phyloP scores from a whole-genome alignment of 2,888 invertebrate species.

The Hydriomena furcata region DNA sequence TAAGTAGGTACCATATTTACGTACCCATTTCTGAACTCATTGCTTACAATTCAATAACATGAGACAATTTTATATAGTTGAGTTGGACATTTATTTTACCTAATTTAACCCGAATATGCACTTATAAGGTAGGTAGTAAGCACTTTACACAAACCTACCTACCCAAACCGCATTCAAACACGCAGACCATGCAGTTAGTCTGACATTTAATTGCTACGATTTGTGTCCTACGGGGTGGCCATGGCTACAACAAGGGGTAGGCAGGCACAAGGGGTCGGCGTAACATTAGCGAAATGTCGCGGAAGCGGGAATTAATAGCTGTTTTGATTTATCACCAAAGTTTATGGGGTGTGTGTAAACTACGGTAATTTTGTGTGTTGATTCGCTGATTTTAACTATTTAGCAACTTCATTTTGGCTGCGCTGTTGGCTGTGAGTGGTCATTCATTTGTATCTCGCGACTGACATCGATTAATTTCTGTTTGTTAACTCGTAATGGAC shows the following conservation, averaged over 20 bases:
- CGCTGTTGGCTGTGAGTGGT: not conserved
- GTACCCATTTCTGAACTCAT: too few species aligned
- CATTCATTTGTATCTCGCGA: not conserved
- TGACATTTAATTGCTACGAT: conserved; percentile 37
- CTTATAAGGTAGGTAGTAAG: too few species aligned
- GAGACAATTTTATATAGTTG: too few species aligned
- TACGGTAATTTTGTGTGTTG: conserved; percentile 18
- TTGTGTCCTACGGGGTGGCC: conserved; percentile 24
- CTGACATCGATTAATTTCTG: too few species aligned
- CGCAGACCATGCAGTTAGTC: conserved; percentile 13
- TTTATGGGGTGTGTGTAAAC: conserved; percentile 24
- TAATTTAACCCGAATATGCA: too few species aligned
- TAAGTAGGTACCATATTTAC: not conserved
- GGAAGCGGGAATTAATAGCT: conserved; percentile 45
- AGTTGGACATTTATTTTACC: too few species aligned
- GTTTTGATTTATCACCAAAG: conserved; percentile 43
- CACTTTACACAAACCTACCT: too few species aligned
- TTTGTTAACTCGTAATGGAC: too few species aligned
- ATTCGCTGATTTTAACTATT: conserved; percentile 18
- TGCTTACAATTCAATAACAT: too few species aligned
- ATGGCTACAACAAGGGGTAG: conserved; percentile 21
- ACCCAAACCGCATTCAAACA: conserved; percentile 1
- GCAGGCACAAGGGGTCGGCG: conserved; percentile 28
- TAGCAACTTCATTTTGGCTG: conserved; percentile 10
- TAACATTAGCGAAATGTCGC: conserved; percentile 53